Evolutionary conservation across 1,140 invertebrate species (phyloP).

Genomic region (Panagrolaimus sp.): DNA sequence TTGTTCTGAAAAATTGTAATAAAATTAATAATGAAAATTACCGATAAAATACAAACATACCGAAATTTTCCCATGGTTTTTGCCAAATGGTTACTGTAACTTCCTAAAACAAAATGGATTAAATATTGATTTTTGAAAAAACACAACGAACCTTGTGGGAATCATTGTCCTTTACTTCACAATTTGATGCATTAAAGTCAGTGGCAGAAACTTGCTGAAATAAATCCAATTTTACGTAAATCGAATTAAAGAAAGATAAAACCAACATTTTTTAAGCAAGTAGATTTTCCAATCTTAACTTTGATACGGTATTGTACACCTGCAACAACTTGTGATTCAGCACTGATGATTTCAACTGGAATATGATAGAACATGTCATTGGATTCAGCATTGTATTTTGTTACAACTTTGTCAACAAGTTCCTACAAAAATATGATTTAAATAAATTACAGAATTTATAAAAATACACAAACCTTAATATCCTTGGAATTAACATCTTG

Average conservation of each 20-base stretch:
- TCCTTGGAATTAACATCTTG: too few relatives aligned
- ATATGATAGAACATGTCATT: slow-evolving; percentile 16
- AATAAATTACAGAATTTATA: too few relatives aligned
- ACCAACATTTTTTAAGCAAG: slow-evolving; percentile 24
- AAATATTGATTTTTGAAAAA: too few relatives aligned
- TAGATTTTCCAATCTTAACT: slow-evolving; percentile 23
- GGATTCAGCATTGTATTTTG: slow-evolving; percentile 12
- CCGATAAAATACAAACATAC: too few relatives aligned
- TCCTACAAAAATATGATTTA: too few relatives aligned
- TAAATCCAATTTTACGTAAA: neutral
- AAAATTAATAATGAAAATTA: too few relatives aligned
- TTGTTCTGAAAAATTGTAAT: too few relatives aligned
- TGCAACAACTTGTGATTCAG: slow-evolving; percentile 30
- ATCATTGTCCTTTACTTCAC: neutral
- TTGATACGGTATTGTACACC: slow-evolving; percentile 21
- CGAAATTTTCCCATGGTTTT: slow-evolving; percentile 27
- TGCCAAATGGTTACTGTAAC: slow-evolving; percentile 21
- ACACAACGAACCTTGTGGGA: neutral
- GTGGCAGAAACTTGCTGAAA: slow-evolving; percentile 3
- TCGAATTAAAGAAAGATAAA: neutral
- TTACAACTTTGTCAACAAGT: too few relatives aligned
- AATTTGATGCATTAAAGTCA: neutral
- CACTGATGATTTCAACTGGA: slow-evolving; percentile 20
- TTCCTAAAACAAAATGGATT: neutral
- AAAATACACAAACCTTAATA: too few relatives aligned